These are phyloP conservation scores for Corythornis vintsioides DNA, from an alignment of 2,113 vertebrate genomes.

Conservation along the genomic window DNA sequence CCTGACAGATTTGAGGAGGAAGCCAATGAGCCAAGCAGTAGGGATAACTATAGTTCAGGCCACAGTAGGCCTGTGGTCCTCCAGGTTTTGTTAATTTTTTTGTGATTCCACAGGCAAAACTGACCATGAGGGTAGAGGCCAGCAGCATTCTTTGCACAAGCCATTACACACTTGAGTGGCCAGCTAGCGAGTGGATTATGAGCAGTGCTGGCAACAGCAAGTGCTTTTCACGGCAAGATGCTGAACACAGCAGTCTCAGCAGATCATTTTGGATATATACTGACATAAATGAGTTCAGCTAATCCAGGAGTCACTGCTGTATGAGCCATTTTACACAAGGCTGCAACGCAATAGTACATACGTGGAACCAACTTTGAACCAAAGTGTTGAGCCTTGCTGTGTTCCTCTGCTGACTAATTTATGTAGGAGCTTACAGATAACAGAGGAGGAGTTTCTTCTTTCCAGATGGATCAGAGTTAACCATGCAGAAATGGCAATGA, in stretches of 20 bases:
- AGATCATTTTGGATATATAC: neutral
- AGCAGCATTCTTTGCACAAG: neutral
- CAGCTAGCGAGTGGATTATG: neutral
- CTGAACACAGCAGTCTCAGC: neutral
- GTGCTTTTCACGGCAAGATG: neutral
- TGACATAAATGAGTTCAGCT: neutral
- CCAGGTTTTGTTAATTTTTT: neutral
- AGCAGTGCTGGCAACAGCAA: neutral
- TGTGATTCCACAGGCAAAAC: neutral
- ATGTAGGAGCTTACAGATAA: constrained; percentile 11
- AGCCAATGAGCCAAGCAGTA: neutral
- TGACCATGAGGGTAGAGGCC: neutral
- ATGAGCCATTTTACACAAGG: neutral
- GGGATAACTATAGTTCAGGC: neutral
- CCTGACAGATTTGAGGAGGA: neutral
- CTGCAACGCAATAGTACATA: neutral
- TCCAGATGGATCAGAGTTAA: neutral
- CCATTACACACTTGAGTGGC: neutral
- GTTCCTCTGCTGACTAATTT: constrained; percentile 1
- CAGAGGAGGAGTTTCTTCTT: neutral
- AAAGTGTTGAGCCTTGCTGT: neutral
- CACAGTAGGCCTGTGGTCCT: neutral
- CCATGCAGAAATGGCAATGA: neutral
- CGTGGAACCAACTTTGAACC: neutral
- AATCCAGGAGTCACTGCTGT: neutral